Conservation (phyloP, 2,888 invertebrate species). For the Lasioglossum villosulum region DNA sequence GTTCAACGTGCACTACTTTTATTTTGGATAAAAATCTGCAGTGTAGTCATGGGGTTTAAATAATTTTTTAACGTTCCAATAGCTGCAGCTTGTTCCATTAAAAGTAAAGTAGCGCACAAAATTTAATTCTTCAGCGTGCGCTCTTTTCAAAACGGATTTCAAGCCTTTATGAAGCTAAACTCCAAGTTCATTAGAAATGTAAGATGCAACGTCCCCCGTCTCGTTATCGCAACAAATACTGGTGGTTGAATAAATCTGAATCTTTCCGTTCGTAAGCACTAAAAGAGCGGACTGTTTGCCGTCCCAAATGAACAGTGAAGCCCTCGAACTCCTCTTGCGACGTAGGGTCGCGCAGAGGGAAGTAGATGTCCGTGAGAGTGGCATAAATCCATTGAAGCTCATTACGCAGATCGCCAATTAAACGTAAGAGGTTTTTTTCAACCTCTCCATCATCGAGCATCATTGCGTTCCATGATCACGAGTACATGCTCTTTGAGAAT, state of each 20-base stretch:
- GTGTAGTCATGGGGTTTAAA: not conserved
- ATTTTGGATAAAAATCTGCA: not conserved
- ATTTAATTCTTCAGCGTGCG: no score
- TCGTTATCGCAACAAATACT: not conserved
- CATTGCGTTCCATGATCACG: slow-evolving; percentile 41
- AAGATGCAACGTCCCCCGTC: not conserved
- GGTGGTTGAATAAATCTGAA: not conserved
- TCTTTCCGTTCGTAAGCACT: not conserved
- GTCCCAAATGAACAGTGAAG: slow-evolving; percentile 42
- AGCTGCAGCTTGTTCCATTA: not conserved
- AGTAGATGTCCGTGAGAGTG: slow-evolving; percentile 40
- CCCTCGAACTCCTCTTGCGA: slow-evolving; percentile 37
- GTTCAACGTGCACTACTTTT: no score
- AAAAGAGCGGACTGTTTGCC: slow-evolving; percentile 36
- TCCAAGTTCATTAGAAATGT: not conserved
- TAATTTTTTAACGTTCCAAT: not conserved
- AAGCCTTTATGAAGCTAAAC: not conserved
- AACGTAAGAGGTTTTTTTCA: slow-evolving; percentile 61
- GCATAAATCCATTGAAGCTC: slow-evolving; percentile 55
- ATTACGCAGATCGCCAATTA: slow-evolving; percentile 73
- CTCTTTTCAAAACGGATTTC: not conserved
- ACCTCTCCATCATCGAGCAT: slow-evolving; percentile 41
- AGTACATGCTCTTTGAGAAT: slow-evolving; percentile 23
- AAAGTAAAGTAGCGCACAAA: no score
- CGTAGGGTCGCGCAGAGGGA: slow-evolving; percentile 27